Evolutionary conservation across 2,797 vertebrate genomes (phyloP).

Genomic region (Phoebastria nigripes): DNA sequence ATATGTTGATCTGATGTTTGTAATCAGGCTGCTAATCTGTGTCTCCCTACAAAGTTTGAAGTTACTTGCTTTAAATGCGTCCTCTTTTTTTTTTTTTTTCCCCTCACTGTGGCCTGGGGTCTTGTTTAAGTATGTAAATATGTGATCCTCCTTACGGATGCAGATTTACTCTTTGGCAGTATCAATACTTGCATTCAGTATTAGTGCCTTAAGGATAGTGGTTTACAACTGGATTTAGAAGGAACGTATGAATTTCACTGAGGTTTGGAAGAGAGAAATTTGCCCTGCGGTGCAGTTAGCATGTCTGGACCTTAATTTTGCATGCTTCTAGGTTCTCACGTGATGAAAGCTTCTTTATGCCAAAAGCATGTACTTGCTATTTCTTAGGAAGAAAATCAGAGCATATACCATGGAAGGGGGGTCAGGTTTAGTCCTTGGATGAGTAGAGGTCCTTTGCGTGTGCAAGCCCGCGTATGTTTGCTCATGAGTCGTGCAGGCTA

Average conservation of each 20-base stretch:
- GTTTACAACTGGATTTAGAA: not conserved
- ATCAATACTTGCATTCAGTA: not conserved
- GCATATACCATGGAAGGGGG: accelerated
- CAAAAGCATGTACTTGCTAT: accelerated
- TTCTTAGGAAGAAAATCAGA: not conserved
- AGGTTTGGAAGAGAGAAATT: not conserved
- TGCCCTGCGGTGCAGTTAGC: not conserved
- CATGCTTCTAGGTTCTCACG: not conserved
- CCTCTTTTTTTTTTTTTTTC: not conserved
- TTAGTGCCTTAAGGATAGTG: not conserved
- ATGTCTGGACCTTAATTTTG: not conserved
- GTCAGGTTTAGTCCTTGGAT: not conserved
- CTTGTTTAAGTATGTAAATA: not conserved
- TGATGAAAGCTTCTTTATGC: not conserved
- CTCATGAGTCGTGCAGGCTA: not conserved
- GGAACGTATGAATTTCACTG: not conserved
- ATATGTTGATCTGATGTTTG: not conserved
- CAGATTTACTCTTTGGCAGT: not conserved
- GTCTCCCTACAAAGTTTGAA: not conserved
- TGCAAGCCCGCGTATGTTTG: accelerated
- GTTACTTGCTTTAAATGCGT: not conserved
- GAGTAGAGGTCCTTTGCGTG: not conserved
- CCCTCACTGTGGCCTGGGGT: not conserved
- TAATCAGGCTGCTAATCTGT: not conserved
- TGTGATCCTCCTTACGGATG: not conserved